A percentile compares a stretch with the other conserved stretches of the same genome.
Conservation (phyloP, 2,797 vertebrate species). For the Myotis pilosus region DNA sequence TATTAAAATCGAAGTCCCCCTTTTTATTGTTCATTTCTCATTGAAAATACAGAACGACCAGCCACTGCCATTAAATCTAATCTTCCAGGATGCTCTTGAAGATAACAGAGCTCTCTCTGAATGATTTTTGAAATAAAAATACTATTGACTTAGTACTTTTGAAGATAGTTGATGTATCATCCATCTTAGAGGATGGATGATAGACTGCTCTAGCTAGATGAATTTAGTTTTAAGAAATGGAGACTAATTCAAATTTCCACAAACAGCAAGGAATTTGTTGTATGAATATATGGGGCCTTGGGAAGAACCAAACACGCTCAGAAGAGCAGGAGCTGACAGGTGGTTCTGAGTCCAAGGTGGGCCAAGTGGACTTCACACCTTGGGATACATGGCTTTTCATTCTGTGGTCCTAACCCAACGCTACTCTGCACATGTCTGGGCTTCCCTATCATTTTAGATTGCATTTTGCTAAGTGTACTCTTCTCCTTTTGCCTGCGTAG, state of each 20-base stretch:
- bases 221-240: constrained; percentile 6
- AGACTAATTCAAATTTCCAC: not conserved
- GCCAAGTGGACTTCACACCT: not conserved
- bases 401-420: not conserved
- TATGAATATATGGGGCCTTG: not conserved
- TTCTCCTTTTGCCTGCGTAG: not conserved
- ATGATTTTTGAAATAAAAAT: not conserved
- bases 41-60: not conserved
- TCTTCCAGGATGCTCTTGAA: not conserved
- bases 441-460: not conserved
- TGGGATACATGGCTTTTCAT: not conserved
- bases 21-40: constrained; percentile 34
- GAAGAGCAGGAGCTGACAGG: not conserved
- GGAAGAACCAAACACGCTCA: not conserved
- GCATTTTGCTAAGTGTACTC: not conserved
- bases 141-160: not conserved
- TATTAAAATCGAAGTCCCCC: not conserved
- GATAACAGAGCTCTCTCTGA: not conserved
- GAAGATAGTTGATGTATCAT: not conserved
- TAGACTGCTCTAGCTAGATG: not conserved
- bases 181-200: not conserved
- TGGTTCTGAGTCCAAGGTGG: not conserved
- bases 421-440: not conserved
- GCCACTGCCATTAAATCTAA: not conserved
- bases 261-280: not conserved